Percentiles rank a stretch among this genome's conserved stretches.
Evolutionary conservation across 1,140 invertebrate species (phyloP).

Genomic region (Lucilia cuprina): DNA sequence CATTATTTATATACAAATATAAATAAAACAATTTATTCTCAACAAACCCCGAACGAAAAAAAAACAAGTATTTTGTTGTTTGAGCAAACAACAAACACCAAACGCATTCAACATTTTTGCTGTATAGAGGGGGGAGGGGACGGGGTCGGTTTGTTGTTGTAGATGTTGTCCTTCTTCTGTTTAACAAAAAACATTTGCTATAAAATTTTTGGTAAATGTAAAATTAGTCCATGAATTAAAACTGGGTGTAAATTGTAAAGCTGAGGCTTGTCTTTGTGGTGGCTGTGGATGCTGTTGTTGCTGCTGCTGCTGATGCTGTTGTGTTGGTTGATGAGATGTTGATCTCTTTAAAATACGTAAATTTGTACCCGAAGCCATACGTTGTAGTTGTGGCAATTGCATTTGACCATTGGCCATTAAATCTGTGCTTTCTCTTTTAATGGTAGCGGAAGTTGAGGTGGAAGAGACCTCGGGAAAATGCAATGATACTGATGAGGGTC

Average conservation of each 20-base stretch:
- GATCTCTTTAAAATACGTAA: conserved; percentile 50
- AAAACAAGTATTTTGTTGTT: too few species aligned
- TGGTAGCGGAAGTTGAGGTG: too few species aligned
- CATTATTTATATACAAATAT: background rate
- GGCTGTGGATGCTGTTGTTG: conserved; percentile 40
- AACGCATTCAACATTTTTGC: too few species aligned
- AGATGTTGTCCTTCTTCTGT: background rate
- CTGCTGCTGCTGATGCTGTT: conserved; percentile 39
- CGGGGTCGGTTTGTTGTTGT: too few species aligned
- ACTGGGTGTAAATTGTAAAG: conserved; percentile 50
- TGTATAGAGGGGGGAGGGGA: too few species aligned
- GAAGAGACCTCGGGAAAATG: conserved; percentile 39
- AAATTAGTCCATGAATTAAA: conserved; percentile 62
- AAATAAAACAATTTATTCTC: background rate
- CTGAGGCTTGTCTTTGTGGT: conserved; percentile 26
- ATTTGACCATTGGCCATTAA: background rate
- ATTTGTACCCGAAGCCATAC: conserved; percentile 59
- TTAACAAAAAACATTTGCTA: conserved; percentile 61
- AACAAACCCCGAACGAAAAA: too few species aligned
- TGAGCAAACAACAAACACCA: too few species aligned
- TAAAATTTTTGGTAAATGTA: conserved; percentile 61
- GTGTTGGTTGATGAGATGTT: conserved; percentile 49
- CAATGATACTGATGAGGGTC: conserved; percentile 55
- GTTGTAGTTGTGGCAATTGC: conserved; percentile 38
- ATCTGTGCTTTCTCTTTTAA: conserved; percentile 7